These are phyloP conservation scores for Pardosa pseudoannulata DNA, from an alignment of 2,888 invertebrate genomes.

Conservation along the genomic window DNA sequence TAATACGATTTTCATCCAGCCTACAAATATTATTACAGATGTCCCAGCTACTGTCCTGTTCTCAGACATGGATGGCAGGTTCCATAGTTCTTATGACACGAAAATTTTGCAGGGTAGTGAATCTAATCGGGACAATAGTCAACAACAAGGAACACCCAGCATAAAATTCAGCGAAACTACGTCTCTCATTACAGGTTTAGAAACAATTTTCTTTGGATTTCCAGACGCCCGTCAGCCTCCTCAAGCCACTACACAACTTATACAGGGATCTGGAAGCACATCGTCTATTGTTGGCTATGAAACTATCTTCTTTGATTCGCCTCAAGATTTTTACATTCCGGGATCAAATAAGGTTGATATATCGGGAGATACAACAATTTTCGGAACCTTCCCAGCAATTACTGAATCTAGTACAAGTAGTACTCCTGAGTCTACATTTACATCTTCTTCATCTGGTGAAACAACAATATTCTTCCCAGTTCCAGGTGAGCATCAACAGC, in stretches of 20 bases:
- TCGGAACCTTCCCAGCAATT: conserved; percentile 68
- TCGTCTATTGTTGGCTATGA: conserved; percentile 61
- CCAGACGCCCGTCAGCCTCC: conserved; percentile 66
- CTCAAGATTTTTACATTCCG: conserved; percentile 36
- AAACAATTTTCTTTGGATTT: conserved; percentile 72
- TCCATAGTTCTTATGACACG: conserved; percentile 25
- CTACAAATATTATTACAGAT: conserved; percentile 18
- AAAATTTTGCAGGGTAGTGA: conserved; percentile 36
- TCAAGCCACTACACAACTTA: conserved; percentile 30
- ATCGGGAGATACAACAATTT: conserved; percentile 75
- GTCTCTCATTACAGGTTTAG: conserved; percentile 67
- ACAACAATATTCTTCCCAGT: conserved; percentile 73
- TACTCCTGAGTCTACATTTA: conserved; percentile 21
- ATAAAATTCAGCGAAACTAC: conserved; percentile 48
- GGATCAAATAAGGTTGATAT: conserved; percentile 74
- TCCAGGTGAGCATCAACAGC: conserved; percentile 33
- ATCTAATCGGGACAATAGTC: conserved; percentile 13
- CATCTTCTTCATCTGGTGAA: conserved; percentile 64
- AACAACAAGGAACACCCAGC: conserved; percentile 42
- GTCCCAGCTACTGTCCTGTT: conserved; percentile 25
- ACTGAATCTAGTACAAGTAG: background rate
- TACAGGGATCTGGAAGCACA: conserved; percentile 42
- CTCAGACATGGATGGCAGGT: conserved; percentile 44
- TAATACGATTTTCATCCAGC: conserved; percentile 54
- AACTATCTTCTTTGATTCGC: conserved; percentile 71